These are phyloP conservation scores for Umimayanthus chanpuru DNA, from an alignment of 92 coral and sea anemone species.

Conservation along the genomic window DNA sequence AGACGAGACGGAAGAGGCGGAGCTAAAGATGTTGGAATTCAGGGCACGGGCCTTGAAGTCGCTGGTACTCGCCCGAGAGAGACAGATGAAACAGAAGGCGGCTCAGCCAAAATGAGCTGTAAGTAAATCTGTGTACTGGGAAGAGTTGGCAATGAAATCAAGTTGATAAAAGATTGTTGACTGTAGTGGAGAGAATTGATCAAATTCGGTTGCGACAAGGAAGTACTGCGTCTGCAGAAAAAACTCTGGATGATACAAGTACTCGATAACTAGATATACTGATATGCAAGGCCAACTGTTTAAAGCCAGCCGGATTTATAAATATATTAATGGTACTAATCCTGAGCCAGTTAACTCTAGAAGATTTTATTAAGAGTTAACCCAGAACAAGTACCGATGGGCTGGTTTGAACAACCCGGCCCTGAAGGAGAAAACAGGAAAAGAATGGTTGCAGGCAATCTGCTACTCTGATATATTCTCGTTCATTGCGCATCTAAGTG, in stretches of 20 bases:
- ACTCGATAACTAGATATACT: neutral
- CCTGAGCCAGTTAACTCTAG: too few relatives aligned
- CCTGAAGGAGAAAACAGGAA: neutral
- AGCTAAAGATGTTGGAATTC: conserved; percentile 81
- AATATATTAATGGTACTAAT: too few relatives aligned
- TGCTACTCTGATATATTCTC: neutral
- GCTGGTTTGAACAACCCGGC: too few relatives aligned
- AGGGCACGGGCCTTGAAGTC: conserved; percentile 93
- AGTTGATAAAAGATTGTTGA: neutral
- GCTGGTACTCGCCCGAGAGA: conserved; percentile 80
- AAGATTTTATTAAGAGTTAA: too few relatives aligned
- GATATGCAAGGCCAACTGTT: too few relatives aligned
- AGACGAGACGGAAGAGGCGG: conserved; percentile 70
- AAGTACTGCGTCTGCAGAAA: neutral
- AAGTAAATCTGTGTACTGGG: neutral
- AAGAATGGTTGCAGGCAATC: neutral
- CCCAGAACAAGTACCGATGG: too few relatives aligned
- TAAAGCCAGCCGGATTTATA: too few relatives aligned
- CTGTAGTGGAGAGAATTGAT: neutral
- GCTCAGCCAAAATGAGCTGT: conserved; percentile 15
- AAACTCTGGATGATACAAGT: neutral
- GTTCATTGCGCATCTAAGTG: neutral
- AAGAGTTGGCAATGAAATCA: neutral
- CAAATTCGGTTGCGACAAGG: neutral
- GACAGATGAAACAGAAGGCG: conserved; percentile 54